Percentiles rank a stretch among this genome's conserved stretches.
Evolutionary conservation across 23 tunicate species (phyloP).

Genomic region (Ascidia mentula): DNA sequence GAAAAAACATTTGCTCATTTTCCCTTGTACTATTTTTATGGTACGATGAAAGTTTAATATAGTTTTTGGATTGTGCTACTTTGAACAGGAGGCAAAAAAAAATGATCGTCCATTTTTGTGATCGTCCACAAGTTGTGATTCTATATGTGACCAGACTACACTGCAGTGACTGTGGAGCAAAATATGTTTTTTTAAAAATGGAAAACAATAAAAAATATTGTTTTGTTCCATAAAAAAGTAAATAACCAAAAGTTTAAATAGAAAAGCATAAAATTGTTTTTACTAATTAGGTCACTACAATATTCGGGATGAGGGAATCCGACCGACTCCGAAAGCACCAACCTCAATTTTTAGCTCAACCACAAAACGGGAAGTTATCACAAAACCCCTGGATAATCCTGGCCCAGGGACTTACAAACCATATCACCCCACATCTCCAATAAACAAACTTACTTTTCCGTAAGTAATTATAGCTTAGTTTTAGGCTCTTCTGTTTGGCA

Average conservation of each 20-base stretch:
- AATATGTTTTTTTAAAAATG: too few species aligned
- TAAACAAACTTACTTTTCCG: conserved; percentile 65
- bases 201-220: too few species aligned
- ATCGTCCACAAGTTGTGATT: too few species aligned
- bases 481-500: background rate
- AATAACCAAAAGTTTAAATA: background rate
- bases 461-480: conserved; percentile 27
- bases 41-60: too few species aligned
- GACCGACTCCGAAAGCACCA: conserved; percentile 56
- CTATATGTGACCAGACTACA: too few species aligned
- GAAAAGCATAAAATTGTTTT: background rate
- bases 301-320: conserved; percentile 24
- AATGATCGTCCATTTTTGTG: too few species aligned
- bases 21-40: too few species aligned
- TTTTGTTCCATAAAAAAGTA: too few species aligned
- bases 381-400: conserved; percentile 41
- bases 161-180: too few species aligned
- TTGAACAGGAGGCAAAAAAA: too few species aligned
- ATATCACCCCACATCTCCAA: conserved; percentile 34
- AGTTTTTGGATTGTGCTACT: too few species aligned
- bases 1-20: too few species aligned
- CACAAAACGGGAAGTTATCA: conserved; percentile 47
- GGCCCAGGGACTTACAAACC: conserved; percentile 94
- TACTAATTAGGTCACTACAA: conserved; percentile 72
- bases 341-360: conserved; percentile 70